Evolutionary conservation across 2,113 vertebrate species (phyloP).

Genomic region (Odocoileus virginianus): DNA sequence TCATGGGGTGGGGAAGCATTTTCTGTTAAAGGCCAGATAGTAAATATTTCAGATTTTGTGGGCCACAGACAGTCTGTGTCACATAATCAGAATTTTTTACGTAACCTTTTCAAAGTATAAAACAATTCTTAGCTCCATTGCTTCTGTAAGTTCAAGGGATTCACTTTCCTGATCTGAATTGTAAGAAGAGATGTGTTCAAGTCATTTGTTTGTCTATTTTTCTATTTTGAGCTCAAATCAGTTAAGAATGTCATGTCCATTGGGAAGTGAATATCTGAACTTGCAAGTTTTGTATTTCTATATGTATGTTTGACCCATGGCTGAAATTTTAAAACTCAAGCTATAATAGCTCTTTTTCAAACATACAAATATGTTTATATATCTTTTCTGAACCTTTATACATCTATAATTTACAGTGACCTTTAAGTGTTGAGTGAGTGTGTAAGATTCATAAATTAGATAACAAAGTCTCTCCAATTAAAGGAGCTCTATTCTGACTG

Average conservation of each 20-base stretch:
- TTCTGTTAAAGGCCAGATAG: not conserved
- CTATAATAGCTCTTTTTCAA: not conserved
- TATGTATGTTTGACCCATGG: not conserved
- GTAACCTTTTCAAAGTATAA: not conserved
- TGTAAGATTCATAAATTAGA: not conserved
- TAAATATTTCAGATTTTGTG: not conserved
- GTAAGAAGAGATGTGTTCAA: not conserved
- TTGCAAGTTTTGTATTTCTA: not conserved
- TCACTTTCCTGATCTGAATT: not conserved
- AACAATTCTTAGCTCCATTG: not conserved
- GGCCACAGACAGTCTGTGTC: not conserved
- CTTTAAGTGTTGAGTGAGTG: not conserved
- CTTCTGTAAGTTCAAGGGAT: not conserved
- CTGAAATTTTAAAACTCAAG: not conserved
- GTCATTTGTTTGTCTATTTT: not conserved
- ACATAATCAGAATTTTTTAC: not conserved
- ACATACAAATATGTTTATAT: not conserved
- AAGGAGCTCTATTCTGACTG: not conserved
- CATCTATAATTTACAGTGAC: not conserved
- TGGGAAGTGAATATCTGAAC: not conserved
- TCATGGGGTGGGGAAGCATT: not conserved
- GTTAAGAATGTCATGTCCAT: not conserved
- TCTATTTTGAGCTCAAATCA: not conserved
- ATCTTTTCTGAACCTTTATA: not conserved
- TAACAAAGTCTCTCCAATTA: slow-evolving; percentile 1